Percentiles rank a stretch among this genome's conserved stretches.
These are phyloP conservation scores for Gnatocerus cornutus DNA, from an alignment of 2,888 invertebrate genomes.

Conservation along the genomic window DNA sequence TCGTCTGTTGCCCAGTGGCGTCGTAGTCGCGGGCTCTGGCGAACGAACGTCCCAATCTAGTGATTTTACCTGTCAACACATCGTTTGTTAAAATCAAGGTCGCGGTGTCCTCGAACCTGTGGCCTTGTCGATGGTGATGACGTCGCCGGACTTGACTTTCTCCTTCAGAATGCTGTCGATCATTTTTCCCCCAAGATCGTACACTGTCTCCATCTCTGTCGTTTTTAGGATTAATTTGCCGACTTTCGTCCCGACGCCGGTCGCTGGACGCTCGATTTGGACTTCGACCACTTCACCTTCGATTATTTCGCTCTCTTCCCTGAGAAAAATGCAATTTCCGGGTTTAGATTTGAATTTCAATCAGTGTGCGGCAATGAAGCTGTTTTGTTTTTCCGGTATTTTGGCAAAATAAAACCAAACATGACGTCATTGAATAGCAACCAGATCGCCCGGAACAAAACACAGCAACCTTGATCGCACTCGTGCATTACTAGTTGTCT, in stretches of 20 bases:
- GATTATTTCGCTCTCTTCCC: conserved; percentile 98
- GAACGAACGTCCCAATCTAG: conserved; percentile 91
- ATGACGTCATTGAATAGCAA: too few relatives aligned
- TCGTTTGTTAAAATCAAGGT: too few relatives aligned
- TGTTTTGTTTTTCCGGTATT: too few relatives aligned
- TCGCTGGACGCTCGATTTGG: conserved; percentile 95
- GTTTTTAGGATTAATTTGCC: conserved; percentile 98
- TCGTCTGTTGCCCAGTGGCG: conserved; percentile 87
- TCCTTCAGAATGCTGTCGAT: conserved; percentile 97
- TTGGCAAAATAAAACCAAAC: too few relatives aligned
- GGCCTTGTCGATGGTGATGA: conserved; percentile 98
- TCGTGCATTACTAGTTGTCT: neutral
- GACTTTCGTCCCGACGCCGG: conserved; percentile 89
- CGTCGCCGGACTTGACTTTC: conserved; percentile 96
- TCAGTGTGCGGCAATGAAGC: too few relatives aligned
- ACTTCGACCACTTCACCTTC: conserved; percentile 99
- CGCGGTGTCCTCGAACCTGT: conserved; percentile 76
- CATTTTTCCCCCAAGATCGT: conserved; percentile 98
- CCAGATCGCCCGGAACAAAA: too few relatives aligned
- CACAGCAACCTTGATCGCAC: too few relatives aligned
- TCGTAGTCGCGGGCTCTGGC: conserved; percentile 98
- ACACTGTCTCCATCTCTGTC: conserved; percentile 99
- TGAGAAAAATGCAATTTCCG: conserved; percentile 66
- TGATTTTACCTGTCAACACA: conserved; percentile 64
- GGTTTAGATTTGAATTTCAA: neutral